Evolutionary conservation across 2,797 vertebrate species (phyloP), one percentile per base, ranked within the genome.

Genomic region (Phataginus tetradactyla): DNA sequence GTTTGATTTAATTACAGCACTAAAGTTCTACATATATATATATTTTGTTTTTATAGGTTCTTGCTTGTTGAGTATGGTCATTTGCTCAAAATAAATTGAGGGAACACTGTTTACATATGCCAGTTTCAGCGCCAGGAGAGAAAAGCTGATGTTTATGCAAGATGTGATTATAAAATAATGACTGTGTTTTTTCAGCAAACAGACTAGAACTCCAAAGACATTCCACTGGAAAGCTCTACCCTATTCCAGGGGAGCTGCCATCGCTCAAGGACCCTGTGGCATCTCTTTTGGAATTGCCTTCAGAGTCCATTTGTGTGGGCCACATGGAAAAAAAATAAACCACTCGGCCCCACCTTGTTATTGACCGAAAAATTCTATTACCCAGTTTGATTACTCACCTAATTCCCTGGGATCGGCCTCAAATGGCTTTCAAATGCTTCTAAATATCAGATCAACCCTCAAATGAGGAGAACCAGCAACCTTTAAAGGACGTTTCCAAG

Each of bases 91-190:
- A 96, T 97, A 97, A 98, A 97, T 91, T 57, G 95, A 96, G 96
- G 94, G 94, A 96, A 86, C 64, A 49, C 79, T 97, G 96, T 97
- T 96, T 97, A 94, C 85, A n/a, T 71, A 96, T 39, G 66, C 94
- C 42, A 49, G 92, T 86, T 86, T 85, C 94, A 71, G 92, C 95
- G 97, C 97, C 96, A 97, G 94, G 81, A 95, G 90, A 96, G 97
- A 94, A 95, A 97, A 49, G 86, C 88, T 97, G 97, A 85, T 97
- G 96, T 98, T 96, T 96, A 95, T 92, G 94, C 91, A 96, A 96
- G 96, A 91, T 69, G 94, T 93, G 97, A 98, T 97, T 96, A 94
- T 97, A 96, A 97, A 97, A 97, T 98, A 97, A 97, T 95, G 97
- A 91, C 86, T 39, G 39, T 98, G 92, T 98, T 97, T 98, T 96